phyloP scores from a whole-genome alignment of 2,888 invertebrate species.

The Calliphora vomitoria region DNA sequence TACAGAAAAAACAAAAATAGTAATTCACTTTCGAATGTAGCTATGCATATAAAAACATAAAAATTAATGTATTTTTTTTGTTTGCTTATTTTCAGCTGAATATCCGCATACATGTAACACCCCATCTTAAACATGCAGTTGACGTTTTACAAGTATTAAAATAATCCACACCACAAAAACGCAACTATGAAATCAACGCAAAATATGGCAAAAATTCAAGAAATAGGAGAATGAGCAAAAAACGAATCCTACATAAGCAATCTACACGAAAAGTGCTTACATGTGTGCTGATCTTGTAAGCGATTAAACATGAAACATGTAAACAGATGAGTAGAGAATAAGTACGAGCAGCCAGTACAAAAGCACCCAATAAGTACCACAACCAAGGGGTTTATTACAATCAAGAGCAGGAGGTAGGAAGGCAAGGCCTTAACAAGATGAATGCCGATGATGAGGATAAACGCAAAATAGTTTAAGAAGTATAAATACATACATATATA shows the following conservation, averaged over 20 bases:
- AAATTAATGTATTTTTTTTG: slow-evolving; percentile 16
- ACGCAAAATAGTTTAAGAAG: background rate
- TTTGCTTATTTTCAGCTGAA: slow-evolving; percentile 3
- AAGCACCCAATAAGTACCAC: background rate
- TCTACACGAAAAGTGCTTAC: slow-evolving; percentile 61
- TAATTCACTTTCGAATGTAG: slow-evolving; percentile 45
- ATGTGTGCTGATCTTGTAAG: slow-evolving; percentile 70
- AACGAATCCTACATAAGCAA: slow-evolving; percentile 19
- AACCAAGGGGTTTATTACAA: slow-evolving; percentile 32
- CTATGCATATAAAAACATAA: background rate
- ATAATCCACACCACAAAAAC: slow-evolving; percentile 60
- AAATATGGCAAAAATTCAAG: background rate
- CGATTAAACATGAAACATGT: slow-evolving; percentile 71
- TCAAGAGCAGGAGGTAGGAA: slow-evolving; percentile 25
- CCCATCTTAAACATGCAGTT: slow-evolving; percentile 65
- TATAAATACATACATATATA: background rate
- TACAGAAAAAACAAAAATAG: background rate
- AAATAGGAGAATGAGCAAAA: background rate
- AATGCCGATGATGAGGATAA: slow-evolving; percentile 41
- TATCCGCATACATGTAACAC: slow-evolving; percentile 68
- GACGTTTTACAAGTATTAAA: slow-evolving; percentile 71
- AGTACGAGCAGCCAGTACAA: background rate
- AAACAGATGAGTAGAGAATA: slow-evolving; percentile 49
- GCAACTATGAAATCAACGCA: slow-evolving; percentile 10
- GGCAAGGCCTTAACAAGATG: slow-evolving; percentile 38